These are phyloP conservation scores for Nymphicus hollandicus DNA, from an alignment of 2,113 vertebrate genomes.

Conservation along the genomic window DNA sequence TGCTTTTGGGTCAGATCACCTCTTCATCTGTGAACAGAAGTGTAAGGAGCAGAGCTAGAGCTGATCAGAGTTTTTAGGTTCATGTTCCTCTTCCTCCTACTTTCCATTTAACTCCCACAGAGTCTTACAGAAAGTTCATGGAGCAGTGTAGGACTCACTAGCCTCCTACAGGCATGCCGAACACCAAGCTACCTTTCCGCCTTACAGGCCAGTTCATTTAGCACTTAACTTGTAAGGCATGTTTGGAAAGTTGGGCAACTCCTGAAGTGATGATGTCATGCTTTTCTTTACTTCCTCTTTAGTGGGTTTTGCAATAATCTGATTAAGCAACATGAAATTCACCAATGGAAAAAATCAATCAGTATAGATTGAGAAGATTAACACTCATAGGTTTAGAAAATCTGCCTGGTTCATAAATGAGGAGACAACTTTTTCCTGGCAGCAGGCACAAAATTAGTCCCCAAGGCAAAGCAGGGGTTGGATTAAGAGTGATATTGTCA, in stretches of 20 bases:
- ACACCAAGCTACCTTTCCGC: not conserved
- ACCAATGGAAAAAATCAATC: not conserved
- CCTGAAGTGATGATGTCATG: not conserved
- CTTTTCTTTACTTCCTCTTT: not conserved
- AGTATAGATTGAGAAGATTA: not conserved
- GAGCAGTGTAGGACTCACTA: rapidly evolving
- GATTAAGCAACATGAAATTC: not conserved
- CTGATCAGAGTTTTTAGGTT: not conserved
- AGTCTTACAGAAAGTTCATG: not conserved
- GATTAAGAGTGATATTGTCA: not conserved
- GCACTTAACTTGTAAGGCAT: not conserved
- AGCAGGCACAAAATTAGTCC: not conserved
- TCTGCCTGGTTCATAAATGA: rapidly evolving
- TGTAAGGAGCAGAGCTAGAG: not conserved
- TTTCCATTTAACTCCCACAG: not conserved
- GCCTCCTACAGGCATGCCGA: not conserved
- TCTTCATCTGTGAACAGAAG: not conserved
- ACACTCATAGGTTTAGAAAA: not conserved
- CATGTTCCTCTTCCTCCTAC: not conserved
- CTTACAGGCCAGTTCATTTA: not conserved
- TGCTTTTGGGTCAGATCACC: not conserved
- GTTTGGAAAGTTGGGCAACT: not conserved
- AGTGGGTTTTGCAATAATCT: not conserved
- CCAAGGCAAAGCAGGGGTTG: not conserved
- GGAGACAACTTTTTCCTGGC: not conserved